A percentile compares a stretch with the other conserved stretches of the same genome.
Evolutionary conservation across 2,113 vertebrate species (phyloP).

Genomic region (Brienomyrus brachyistius): DNA sequence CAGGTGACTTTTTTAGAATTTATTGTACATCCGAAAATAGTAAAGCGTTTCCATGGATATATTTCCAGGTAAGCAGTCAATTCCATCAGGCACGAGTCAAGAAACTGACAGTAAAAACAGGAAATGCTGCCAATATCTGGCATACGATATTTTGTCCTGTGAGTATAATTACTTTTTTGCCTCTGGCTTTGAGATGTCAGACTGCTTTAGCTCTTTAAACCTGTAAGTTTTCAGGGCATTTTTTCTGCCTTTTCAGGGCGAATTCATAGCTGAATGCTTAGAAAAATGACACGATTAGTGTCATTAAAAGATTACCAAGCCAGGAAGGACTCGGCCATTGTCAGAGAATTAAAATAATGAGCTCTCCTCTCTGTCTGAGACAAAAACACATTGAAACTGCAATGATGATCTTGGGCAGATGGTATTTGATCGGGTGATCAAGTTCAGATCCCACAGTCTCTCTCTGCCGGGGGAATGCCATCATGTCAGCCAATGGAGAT

Average conservation of each 20-base stretch:
- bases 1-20: neutral
- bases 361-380: neutral
- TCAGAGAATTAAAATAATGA: neutral
- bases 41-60: neutral
- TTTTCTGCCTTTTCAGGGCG: neutral
- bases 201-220: neutral
- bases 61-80: neutral
- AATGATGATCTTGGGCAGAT: neutral
- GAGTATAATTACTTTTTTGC: neutral
- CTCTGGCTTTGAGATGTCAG: neutral
- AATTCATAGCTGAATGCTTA: neutral
- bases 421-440: neutral
- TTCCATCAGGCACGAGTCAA: neutral
- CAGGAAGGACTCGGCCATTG: neutral
- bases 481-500: neutral
- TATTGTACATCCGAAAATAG: neutral
- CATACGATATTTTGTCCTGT: neutral
- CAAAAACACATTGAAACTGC: neutral
- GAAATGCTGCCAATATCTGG: neutral
- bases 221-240: neutral
- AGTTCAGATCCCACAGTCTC: neutral
- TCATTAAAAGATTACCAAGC: neutral
- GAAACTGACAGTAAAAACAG: neutral
- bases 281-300: neutral
- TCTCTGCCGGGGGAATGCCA: neutral